Evolutionary conservation across 30 jellyfish, hydroid and myxozoan species (phyloP).

Genomic region (Turritopsis rubra): DNA sequence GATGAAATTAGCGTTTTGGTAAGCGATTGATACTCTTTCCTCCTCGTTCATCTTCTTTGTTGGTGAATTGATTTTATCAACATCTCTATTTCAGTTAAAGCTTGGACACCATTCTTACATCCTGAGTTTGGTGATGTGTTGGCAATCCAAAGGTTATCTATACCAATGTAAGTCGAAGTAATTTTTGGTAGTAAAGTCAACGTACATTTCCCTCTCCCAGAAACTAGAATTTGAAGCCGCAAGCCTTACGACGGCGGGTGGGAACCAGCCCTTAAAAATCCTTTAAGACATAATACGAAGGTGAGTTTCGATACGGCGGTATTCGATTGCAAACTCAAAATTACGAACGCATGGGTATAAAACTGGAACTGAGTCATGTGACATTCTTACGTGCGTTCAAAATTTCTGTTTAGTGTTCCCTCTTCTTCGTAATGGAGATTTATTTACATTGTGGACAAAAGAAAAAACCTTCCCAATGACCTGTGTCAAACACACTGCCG

Average conservation of each 20-base stretch:
- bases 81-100: neutral
- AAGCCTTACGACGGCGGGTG: too few relatives aligned
- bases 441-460: neutral
- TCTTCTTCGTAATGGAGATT: neutral
- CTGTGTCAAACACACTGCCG: conserved; percentile 9
- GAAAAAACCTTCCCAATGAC: neutral
- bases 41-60: neutral
- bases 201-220: too few relatives aligned
- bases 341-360: too few relatives aligned
- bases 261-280: too few relatives aligned
- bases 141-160: conserved; percentile 4
- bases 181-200: too few relatives aligned
- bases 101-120: neutral
- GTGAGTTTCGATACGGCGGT: too few relatives aligned
- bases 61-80: neutral
- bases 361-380: neutral
- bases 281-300: too few relatives aligned
- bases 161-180: neutral
- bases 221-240: too few relatives aligned
- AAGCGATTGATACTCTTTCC: neutral
- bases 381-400: neutral
- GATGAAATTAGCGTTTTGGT: neutral
- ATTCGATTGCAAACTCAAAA: too few relatives aligned
- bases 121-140: neutral
- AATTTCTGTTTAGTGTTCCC: conserved; percentile 1